Conservation (phyloP, 2,797 vertebrate genomes). For the Dendrocincla fuliginosa region DNA sequence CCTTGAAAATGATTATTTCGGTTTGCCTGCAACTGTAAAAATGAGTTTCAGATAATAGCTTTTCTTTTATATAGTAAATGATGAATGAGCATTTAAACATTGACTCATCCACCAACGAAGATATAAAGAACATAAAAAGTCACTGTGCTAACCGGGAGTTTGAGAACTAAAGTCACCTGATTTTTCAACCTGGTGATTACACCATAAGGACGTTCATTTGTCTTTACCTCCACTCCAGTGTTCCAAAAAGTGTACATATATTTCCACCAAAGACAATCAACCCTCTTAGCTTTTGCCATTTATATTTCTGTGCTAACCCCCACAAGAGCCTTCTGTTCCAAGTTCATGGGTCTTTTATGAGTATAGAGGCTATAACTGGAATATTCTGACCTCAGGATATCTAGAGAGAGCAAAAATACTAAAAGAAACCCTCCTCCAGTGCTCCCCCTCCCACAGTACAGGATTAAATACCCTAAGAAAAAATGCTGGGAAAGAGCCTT, state of each 20-base stretch:
- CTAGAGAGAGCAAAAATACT: not conserved
- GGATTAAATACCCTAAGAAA: not conserved
- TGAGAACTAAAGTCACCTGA: conserved; percentile 76
- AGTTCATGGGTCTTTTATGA: conserved; percentile 55
- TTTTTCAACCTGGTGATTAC: conserved; percentile 77
- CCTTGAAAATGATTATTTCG: conserved; percentile 81
- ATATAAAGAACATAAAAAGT: conserved; percentile 78
- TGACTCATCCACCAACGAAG: conserved; percentile 79
- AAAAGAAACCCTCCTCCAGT: not conserved
- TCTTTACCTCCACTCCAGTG: conserved; percentile 71
- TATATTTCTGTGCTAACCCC: conserved; percentile 51
- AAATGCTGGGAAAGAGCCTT: not conserved
- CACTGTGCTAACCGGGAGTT: conserved; percentile 76
- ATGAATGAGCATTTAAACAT: conserved; percentile 80
- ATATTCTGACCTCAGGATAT: conserved; percentile 16
- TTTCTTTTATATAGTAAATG: conserved; percentile 82
- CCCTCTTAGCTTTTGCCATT: conserved; percentile 66
- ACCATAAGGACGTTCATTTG: conserved; percentile 74
- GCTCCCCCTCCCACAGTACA: not conserved
- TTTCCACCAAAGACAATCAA: conserved; percentile 74
- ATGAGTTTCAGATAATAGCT: conserved; percentile 81
- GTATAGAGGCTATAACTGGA: conserved; percentile 2
- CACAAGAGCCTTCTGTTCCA: conserved; percentile 47
- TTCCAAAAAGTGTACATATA: conserved; percentile 72
- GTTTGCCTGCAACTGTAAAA: conserved; percentile 81